Conservation (phyloP, 2,113 vertebrate species). For the Peromyscus leucopus region DNA sequence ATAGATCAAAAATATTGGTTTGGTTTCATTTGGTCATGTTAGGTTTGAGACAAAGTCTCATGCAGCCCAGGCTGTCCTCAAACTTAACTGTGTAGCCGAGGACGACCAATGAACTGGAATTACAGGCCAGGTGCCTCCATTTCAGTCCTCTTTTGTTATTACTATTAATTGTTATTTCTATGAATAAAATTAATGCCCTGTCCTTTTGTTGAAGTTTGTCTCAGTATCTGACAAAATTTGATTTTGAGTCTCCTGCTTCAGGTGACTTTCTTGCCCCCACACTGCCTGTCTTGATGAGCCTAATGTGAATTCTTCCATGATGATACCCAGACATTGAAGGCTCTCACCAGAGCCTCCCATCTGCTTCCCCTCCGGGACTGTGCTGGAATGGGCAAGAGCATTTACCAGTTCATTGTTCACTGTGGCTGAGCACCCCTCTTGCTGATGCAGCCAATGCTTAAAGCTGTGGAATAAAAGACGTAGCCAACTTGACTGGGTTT, state of each 20-base stretch:
- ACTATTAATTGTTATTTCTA: not conserved
- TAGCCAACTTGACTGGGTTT: constrained; percentile 65
- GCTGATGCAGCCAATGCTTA: constrained; percentile 64
- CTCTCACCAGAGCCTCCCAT: not conserved
- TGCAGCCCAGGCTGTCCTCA: not conserved
- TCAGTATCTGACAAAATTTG: constrained; percentile 12
- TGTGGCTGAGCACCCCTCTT: constrained; percentile 33
- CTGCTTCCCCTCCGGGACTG: not conserved
- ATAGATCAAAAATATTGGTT: not conserved
- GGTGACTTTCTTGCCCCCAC: not conserved
- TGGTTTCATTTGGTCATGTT: not conserved
- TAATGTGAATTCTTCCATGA: not conserved
- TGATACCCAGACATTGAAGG: not conserved
- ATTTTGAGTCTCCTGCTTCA: not conserved
- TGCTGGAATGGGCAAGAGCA: not conserved
- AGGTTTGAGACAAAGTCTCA: not conserved
- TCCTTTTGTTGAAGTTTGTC: not conserved
- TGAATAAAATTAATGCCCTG: not conserved
- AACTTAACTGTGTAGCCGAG: not conserved
- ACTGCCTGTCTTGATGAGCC: not conserved
- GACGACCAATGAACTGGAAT: not conserved
- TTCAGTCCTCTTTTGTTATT: not conserved
- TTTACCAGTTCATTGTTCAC: constrained; percentile 6
- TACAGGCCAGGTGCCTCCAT: not conserved
- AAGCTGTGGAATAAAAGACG: constrained; percentile 72